Evolutionary conservation across 2,888 invertebrate genomes (phyloP).

Genomic region (Deladenus siricidicola): DNA sequence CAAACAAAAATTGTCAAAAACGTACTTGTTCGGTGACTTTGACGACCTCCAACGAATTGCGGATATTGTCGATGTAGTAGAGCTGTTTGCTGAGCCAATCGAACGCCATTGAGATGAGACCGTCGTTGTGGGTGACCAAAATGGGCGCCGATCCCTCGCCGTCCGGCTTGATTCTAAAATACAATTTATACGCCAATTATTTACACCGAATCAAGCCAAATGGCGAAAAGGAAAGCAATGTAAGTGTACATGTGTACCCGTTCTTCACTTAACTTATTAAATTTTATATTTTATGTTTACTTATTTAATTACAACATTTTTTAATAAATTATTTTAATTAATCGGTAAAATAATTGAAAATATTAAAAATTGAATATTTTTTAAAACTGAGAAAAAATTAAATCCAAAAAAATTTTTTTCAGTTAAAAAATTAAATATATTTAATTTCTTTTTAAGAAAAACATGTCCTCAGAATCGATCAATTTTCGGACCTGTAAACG

Average conservation of each 20-base stretch:
- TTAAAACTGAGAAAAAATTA: neutral
- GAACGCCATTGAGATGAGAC: slow-evolving; percentile 86
- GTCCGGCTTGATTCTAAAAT: slow-evolving; percentile 62
- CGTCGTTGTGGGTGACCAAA: slow-evolving; percentile 87
- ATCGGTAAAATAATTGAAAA: too few relatives aligned
- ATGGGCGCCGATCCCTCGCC: slow-evolving; percentile 59
- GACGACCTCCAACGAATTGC: slow-evolving; percentile 84
- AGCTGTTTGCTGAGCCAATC: slow-evolving; percentile 92
- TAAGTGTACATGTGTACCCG: too few relatives aligned
- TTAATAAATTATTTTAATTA: too few relatives aligned
- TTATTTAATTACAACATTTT: too few relatives aligned
- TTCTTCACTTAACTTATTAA: too few relatives aligned
- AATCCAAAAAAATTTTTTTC: neutral
- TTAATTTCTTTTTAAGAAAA: neutral
- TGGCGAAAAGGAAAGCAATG: too few relatives aligned
- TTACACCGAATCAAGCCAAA: too few relatives aligned
- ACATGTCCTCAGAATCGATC: neutral
- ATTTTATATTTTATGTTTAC: too few relatives aligned
- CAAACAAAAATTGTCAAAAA: too few relatives aligned
- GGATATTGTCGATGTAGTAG: slow-evolving; percentile 86
- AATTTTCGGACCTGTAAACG: slow-evolving; percentile 53
- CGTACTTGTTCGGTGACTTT: slow-evolving; percentile 70
- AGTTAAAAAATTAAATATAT: neutral
- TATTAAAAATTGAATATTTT: too few relatives aligned
- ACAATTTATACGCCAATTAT: too few relatives aligned